Evolutionary conservation across 2,113 vertebrate genomes (phyloP), one percentile per base, ranked within the genome.

Genomic region (Gila orcuttii): DNA sequence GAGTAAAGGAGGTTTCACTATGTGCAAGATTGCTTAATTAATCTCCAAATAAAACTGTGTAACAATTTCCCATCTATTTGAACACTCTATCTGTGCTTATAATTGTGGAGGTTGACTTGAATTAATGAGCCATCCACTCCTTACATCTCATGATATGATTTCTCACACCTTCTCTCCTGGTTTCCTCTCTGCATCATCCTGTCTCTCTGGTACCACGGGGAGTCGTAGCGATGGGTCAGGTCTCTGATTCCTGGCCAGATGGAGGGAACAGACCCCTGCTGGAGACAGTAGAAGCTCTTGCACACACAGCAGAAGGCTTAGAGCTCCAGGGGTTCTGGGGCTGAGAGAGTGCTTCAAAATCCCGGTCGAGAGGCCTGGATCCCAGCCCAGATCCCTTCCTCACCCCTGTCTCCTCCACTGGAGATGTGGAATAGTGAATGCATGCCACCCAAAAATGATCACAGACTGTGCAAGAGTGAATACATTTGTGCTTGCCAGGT

Each of bases 251-350:
- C 74, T 28, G 69, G 89, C 90, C 91, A 93, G 91, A 92, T 92
- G 91, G 91, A 91, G 50, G 68, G 87, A 85, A 86, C 52, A 50
- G 77, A 62, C 83, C 79, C 77, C 87, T 83, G 83, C 59, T 90
- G 87, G 87, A 91, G 90, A 89, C 87, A 89, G 87, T 84, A 79
- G 87, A 79, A 90, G 82, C 80, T 79, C 15, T 21, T 87, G 86
- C 83, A 92, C 92, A 93, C 94, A 94, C 93, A 94, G 90, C 92
- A 95, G 93, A 93, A 90, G 93, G 92, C 84, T 42, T 79, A 77
- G 88, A 92, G 92, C 93, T 91, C 90, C 93, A 93, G 90, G 89
- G 89, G 91, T 86, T 90, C 88, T 90, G 79, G 68, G 87, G 87
- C 86, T 86, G 86, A 91, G 66, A 88, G 80, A 57, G 82, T 90